Percentiles rank a stretch among this genome's conserved stretches.
phyloP scores from a whole-genome alignment of 2,888 invertebrate genomes.

The Caenorhabditis macrosperma region DNA sequence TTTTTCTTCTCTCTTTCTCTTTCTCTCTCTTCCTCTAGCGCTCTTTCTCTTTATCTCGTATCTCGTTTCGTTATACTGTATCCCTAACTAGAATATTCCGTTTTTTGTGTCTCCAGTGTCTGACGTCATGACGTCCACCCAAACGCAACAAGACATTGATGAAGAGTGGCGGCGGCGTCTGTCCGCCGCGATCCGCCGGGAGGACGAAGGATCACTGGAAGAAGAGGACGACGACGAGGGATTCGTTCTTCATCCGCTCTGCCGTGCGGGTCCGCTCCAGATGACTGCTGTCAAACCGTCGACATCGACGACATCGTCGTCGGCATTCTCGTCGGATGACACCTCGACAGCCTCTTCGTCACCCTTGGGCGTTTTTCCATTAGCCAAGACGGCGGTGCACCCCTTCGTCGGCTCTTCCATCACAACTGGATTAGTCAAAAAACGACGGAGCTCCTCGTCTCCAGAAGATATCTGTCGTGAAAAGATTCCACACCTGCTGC shows the following conservation, averaged over 20 bases:
- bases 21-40: constrained; percentile 4
- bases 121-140: constrained; percentile 17
- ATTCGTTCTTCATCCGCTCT: constrained; percentile 44
- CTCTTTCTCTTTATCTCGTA: constrained; percentile 14
- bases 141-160: constrained; percentile 21
- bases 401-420: constrained; percentile 40
- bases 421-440: constrained; percentile 65
- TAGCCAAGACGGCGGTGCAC: constrained; percentile 7
- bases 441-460: constrained; percentile 62
- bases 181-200: constrained; percentile 41
- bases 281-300: constrained; percentile 49
- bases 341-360: constrained; percentile 5
- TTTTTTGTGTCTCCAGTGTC: not conserved
- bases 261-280: constrained; percentile 47
- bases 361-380: constrained; percentile 59
- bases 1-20: not conserved
- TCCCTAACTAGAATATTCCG: not conserved
- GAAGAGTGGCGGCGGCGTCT: constrained; percentile 46
- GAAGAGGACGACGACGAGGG: constrained; percentile 15
- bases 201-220: constrained; percentile 16
- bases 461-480: constrained; percentile 60
- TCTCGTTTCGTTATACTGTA: constrained; percentile 2
- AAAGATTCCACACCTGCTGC: constrained; percentile 61
- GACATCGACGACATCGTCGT: constrained; percentile 23
- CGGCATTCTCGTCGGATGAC: constrained; percentile 11